Percentiles rank a stretch among this genome's conserved stretches.
Conservation (phyloP, 2,888 invertebrate species). For the Hyppa rectilinea region DNA sequence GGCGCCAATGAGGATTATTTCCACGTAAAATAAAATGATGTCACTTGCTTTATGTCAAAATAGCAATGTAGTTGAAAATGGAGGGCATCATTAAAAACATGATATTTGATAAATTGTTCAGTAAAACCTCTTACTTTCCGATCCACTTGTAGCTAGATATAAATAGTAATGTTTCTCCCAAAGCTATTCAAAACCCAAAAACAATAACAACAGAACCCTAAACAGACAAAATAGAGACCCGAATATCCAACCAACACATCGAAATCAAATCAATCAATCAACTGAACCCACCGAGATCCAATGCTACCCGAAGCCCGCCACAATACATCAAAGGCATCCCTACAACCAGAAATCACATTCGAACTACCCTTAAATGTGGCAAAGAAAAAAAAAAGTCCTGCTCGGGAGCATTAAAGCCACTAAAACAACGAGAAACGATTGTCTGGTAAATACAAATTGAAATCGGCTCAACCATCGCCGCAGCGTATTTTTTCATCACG, state of each 20-base stretch:
- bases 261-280: conserved; percentile 56
- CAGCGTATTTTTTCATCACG: conserved; percentile 72
- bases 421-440: conserved; percentile 66
- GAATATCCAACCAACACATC: conserved; percentile 37
- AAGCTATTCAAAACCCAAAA: conserved; percentile 14
- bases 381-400: conserved; percentile 49
- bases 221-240: conserved; percentile 22
- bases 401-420: conserved; percentile 48
- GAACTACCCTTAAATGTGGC: conserved; percentile 52
- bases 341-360: conserved; percentile 52
- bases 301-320: conserved; percentile 28
- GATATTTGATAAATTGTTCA: not conserved
- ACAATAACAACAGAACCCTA: conserved; percentile 13
- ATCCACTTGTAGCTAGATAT: not conserved
- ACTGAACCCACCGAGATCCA: conserved; percentile 29
- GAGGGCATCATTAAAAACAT: not conserved
- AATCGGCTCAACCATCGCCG: conserved; percentile 63
- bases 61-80: not conserved
- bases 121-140: not conserved
- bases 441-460: conserved; percentile 70
- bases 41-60: not conserved
- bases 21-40: conserved; percentile 11
- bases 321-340: conserved; percentile 48
- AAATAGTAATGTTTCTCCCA: not conserved
- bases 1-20: conserved; percentile 11